These are phyloP conservation scores for Parnassius orleans DNA, from an alignment of 2,888 invertebrate species.

Conservation along the genomic window DNA sequence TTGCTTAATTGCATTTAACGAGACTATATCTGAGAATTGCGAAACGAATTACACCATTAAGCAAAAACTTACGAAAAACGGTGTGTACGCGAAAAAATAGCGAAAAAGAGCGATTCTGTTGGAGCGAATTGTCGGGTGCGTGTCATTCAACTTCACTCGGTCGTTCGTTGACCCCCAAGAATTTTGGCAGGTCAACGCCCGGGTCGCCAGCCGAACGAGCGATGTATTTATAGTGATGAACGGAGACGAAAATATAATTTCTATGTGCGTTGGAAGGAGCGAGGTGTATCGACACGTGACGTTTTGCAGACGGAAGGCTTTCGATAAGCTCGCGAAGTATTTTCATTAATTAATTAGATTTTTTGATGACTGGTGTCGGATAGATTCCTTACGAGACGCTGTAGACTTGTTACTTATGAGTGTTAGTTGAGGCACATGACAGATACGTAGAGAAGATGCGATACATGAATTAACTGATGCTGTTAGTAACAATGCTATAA, in stretches of 20 bases:
- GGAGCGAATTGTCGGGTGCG: constrained; percentile 28
- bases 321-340: constrained; percentile 37
- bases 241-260: constrained; percentile 30
- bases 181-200: constrained; percentile 66
- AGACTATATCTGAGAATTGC: constrained; percentile 1
- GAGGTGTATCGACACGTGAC: constrained; percentile 40
- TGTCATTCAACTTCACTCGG: constrained; percentile 53
- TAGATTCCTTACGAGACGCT: not conserved
- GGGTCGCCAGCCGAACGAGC: constrained; percentile 55
- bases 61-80: constrained; percentile 24
- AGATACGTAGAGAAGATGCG: too few relatives aligned
- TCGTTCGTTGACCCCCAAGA: constrained; percentile 62
- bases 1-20: constrained; percentile 4
- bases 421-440: too few relatives aligned
- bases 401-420: too few relatives aligned
- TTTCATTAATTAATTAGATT: constrained; percentile 38
- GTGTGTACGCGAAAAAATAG: constrained; percentile 32
- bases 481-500: too few relatives aligned
- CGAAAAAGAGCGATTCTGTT: constrained; percentile 27
- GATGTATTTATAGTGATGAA: constrained; percentile 45
- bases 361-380: not conserved
- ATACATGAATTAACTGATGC: too few relatives aligned
- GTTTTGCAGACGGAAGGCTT: constrained; percentile 35
- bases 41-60: not conserved
- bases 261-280: constrained; percentile 7